Base-by-base conservation (phyloP, 2,888 invertebrate genomes). In the Linyphia triangularis region DNA sequence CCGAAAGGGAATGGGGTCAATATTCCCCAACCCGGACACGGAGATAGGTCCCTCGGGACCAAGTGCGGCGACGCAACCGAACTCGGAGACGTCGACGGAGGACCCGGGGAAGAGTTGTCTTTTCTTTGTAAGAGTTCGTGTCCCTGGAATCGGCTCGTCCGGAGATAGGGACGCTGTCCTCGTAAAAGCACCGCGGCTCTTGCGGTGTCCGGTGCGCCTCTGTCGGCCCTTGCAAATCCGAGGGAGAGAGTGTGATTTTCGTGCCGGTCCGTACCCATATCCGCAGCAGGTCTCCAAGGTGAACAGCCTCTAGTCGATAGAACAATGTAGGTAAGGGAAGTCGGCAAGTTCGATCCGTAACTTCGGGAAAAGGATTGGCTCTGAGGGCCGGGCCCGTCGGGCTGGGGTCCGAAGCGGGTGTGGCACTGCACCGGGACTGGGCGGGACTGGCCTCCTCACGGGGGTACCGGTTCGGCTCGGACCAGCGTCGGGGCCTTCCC, bases 281-380 rank as follows among this genome's bases (percentile, higher is more conserved):
- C 95, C 95, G 95, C 95, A 95, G 94, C 95, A 95, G 95, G 95
- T 95, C 95, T 95, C 95, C 95, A 94, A 95, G 95, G 95, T 95
- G 93, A 94, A 93, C 93, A 94, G 94, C 94, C 94, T 95, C 94
- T 94, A 94, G 94, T 94, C 94, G 94, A 94, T 94, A 94, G 94
- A 95, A 93, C 94, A 95, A 95, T 94, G 94, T 94, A 94, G 94
- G 94, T 94, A 94, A 95, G 94, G 94, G 94, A 95, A 95, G 94
- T 95, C 94, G 94, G 94, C 95, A 95, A 95, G 94, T 95, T 95
- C 92, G 92, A 92, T 93, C 90, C 92, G 92, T 92, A 93, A 93
- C 93, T 93, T 93, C 94, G 95, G 95, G 94, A 95, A 93, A 95
- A 95, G 95, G 95, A 95, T 95, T 95, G 95, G 95, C 95, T 95